Evolutionary conservation across 2,888 invertebrate genomes (phyloP), one percentile per base, ranked within the genome.

Genomic region (Busseola fusca): DNA sequence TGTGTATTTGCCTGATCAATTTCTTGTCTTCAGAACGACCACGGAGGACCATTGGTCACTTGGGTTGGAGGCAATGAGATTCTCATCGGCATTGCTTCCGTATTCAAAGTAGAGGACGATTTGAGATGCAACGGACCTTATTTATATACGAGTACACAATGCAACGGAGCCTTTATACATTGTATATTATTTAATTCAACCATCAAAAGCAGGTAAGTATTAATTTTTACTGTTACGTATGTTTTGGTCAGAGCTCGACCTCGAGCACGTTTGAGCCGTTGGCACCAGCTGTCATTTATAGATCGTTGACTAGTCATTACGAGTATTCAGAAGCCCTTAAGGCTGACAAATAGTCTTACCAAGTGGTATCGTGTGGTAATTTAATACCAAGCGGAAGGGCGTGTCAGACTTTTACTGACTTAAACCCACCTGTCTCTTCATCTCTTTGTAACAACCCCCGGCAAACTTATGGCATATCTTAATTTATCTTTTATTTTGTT

Each of bases 131-230:
- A 63, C 3, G 92, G 91, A 2, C 93, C 93, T 0, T 91, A 86
- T 74, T 81, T 93, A 2, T 92, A 85, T 66, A 92, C 93, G 0
- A 93, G 92, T 66, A 92, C 92, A 0, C 86, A 89, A n/a, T 91
- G 90, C 62, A 92, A 89, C 45, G 87, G 88, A 1, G 81, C 81
- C 0, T 92, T 93, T 65, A 21, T 93, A 27, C 72, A 88, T 30
- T 93, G 93, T 69, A 57, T 91, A 56, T 37, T 92, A 18, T 72
- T 71, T 12, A 67, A 71, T 2, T 37, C 67, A n/a, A 1, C 42
- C 25, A 10, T 1, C 0, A 0, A 18, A 14, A 16, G 18, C 14
- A 70, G 56, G 82, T 83, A 21, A 74, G 75, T 60, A 0, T 12
- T 27, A 42, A 42, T 45, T 65, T 65, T 63, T 48, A 16, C 0